phyloP scores from a whole-genome alignment of 2,113 vertebrate species.

The Rhynchomys soricoides region DNA sequence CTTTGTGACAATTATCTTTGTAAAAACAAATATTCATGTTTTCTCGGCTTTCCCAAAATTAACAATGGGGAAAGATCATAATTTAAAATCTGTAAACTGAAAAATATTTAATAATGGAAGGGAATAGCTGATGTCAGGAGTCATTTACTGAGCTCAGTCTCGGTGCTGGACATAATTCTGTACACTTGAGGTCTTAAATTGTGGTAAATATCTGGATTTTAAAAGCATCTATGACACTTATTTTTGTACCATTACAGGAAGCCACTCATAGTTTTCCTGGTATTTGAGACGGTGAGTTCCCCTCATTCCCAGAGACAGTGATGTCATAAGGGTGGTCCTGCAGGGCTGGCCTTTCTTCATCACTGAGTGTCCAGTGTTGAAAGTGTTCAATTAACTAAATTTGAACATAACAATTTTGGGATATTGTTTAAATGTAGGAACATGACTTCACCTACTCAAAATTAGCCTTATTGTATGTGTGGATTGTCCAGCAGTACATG shows the following conservation, averaged over 20 bases:
- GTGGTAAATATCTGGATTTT: neutral
- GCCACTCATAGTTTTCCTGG: neutral
- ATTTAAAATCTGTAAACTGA: neutral
- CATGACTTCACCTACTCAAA: neutral
- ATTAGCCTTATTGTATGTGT: too few species aligned
- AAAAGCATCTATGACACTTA: neutral
- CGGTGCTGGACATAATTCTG: neutral
- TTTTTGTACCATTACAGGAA: neutral
- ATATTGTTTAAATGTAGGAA: neutral
- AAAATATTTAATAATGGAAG: neutral
- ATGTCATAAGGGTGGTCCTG: neutral
- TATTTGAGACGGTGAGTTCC: too few species aligned
- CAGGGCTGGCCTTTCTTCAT: neutral
- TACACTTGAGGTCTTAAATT: neutral
- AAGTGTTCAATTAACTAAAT: neutral
- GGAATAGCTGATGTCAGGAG: too few species aligned
- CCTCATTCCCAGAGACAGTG: neutral
- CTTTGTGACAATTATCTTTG: neutral
- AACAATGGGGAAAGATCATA: neutral
- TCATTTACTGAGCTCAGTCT: neutral
- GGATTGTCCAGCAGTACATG: rapidly evolving
- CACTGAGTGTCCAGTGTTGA: neutral
- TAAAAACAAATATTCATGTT: neutral
- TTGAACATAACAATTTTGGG: neutral
- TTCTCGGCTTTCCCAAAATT: neutral